Evolutionary conservation across 2,113 vertebrate genomes (phyloP).

Genomic region (Gymnorhina tibicen): DNA sequence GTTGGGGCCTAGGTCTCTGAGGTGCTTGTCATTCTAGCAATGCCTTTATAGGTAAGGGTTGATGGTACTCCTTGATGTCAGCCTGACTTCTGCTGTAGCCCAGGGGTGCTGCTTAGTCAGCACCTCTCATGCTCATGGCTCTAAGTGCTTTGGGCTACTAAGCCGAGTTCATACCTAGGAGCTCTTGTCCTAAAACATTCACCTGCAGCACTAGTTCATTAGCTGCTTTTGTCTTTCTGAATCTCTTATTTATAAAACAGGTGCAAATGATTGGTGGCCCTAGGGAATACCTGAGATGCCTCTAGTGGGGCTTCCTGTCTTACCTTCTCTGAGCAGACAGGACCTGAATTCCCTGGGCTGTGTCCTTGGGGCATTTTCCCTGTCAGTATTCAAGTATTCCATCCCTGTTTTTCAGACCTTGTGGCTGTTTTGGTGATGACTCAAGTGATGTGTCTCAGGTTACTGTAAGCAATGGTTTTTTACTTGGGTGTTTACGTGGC

Average conservation of each 20-base stretch:
- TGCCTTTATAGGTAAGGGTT: not conserved
- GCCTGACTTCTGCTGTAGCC: not conserved
- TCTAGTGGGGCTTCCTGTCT: not conserved
- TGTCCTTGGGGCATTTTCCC: not conserved
- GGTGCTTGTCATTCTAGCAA: not conserved
- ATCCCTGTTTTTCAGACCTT: not conserved
- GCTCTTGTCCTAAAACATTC: not conserved
- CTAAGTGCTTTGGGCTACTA: not conserved
- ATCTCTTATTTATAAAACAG: not conserved
- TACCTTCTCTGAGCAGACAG: not conserved
- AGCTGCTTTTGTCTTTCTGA: not conserved
- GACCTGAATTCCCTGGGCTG: not conserved
- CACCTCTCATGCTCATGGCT: rapidly evolving
- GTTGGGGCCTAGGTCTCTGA: not conserved
- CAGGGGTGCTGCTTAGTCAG: not conserved
- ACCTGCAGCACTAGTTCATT: not conserved
- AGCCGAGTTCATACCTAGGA: not conserved
- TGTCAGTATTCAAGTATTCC: not conserved
- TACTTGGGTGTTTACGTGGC: not conserved
- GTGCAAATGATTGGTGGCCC: too few species aligned
- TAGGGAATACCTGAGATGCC: not conserved
- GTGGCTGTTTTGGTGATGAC: not conserved
- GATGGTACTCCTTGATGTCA: not conserved
- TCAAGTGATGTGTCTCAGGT: not conserved
- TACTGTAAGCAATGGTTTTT: not conserved